These are phyloP conservation scores for Coelinius sp. DNA, from an alignment of 2,888 invertebrate genomes.

Conservation along the genomic window DNA sequence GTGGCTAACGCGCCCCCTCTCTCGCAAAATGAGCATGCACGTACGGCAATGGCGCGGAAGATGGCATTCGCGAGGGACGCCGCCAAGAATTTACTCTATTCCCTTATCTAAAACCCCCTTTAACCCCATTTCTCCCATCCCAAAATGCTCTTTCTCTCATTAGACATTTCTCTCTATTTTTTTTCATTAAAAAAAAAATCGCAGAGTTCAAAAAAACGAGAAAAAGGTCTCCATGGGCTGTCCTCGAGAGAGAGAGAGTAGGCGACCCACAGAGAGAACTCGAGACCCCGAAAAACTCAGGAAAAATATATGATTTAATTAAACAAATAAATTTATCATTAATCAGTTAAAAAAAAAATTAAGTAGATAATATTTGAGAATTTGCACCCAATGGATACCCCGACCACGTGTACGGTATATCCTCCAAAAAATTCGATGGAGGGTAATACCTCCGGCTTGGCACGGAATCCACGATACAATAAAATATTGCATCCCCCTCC, in stretches of 20 bases:
- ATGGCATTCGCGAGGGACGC: conserved; percentile 68
- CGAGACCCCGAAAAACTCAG: too few species aligned
- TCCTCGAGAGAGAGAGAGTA: too few species aligned
- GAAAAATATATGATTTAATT: too few species aligned
- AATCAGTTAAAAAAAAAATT: too few species aligned
- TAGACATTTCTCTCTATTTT: too few species aligned
- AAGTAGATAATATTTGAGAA: too few species aligned
- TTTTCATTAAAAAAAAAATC: too few species aligned
- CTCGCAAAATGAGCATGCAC: conserved; percentile 53
- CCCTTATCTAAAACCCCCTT: conserved; percentile 46
- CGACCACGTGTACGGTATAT: conserved; percentile 57
- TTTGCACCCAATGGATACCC: not conserved
- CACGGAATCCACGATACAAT: conserved; percentile 11
- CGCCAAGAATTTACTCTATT: conserved; percentile 50
- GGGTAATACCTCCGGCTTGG: conserved; percentile 32
- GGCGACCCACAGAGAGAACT: too few species aligned
- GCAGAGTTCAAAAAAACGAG: too few species aligned
- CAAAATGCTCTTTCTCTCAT: too few species aligned
- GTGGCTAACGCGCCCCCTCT: conserved; percentile 58
- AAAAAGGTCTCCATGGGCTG: too few species aligned
- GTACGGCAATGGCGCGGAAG: conserved; percentile 62
- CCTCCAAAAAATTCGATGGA: conserved; percentile 41
- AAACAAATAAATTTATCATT: too few species aligned
- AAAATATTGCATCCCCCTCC: not conserved
- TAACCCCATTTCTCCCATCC: conserved; percentile 27